A percentile compares a stretch with the other conserved stretches of the same genome.
Conservation (phyloP, 2,888 invertebrate species). For the Thecophora atra region DNA sequence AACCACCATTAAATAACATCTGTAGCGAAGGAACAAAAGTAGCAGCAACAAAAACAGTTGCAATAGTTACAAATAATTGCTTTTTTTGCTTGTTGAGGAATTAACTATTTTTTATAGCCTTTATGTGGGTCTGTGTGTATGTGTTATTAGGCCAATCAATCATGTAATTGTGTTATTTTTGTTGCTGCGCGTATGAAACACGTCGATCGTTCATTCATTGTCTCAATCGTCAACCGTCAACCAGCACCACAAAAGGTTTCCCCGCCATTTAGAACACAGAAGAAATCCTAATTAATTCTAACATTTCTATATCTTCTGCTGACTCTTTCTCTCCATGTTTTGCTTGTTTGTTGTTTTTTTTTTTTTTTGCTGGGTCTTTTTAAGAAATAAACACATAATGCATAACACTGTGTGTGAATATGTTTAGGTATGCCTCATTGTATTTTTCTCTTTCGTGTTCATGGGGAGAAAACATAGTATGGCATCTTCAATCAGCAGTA, state of each 20-base stretch:
- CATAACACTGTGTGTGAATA: not conserved
- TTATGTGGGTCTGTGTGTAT: not conserved
- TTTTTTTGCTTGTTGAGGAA: too few species aligned
- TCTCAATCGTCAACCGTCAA: constrained; percentile 18
- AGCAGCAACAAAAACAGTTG: too few species aligned
- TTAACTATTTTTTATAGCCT: too few species aligned
- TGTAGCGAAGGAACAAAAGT: too few species aligned
- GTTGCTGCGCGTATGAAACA: not conserved
- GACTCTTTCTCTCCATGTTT: not conserved
- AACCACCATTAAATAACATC: too few species aligned
- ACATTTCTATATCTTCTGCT: too few species aligned
- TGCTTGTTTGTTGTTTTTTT: not conserved
- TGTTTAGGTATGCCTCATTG: constrained; percentile 7
- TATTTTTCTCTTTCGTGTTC: constrained; percentile 19
- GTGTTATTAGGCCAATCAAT: not conserved
- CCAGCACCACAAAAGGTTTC: not conserved
- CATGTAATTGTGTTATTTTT: not conserved
- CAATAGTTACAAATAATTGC: too few species aligned
- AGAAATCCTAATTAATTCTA: too few species aligned
- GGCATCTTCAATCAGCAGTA: not conserved
- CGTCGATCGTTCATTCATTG: constrained; percentile 17
- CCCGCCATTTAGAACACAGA: too few species aligned
- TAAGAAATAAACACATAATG: not conserved
- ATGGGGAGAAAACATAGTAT: constrained; percentile 30
- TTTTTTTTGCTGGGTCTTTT: too few species aligned